A percentile compares a stretch with the other conserved stretches of the same genome.
phyloP scores from a whole-genome alignment of 2,888 invertebrate species.

The Oscheius sp. region DNA sequence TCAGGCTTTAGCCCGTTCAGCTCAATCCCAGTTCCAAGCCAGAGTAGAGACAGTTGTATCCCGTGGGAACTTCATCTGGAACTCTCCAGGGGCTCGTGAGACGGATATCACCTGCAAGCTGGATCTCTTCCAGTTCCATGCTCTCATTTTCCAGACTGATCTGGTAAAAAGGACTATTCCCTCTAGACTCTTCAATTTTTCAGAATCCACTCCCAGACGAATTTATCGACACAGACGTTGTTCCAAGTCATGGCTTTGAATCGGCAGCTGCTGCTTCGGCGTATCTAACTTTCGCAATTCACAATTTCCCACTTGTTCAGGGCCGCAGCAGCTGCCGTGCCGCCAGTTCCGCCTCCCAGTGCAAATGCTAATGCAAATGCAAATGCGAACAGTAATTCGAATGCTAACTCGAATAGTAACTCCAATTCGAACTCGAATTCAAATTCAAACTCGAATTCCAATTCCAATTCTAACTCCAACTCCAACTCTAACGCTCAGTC shows the following conservation, averaged over 20 bases:
- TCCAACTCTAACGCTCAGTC: constrained; percentile 4
- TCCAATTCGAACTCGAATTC: too few relatives aligned
- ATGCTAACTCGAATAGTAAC: too few relatives aligned
- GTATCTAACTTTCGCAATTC: too few relatives aligned
- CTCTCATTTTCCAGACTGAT: constrained; percentile 25
- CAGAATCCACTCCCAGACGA: too few relatives aligned
- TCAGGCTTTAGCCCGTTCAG: constrained; percentile 21
- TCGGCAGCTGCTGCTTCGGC: too few relatives aligned
- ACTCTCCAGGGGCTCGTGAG: constrained; percentile 6
- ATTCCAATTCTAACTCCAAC: not conserved
- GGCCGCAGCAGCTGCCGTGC: not conserved
- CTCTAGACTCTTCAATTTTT: too few relatives aligned
- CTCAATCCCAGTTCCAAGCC: constrained; percentile 11
- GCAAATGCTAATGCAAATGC: not conserved
- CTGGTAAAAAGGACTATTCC: not conserved
- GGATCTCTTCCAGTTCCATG: constrained; percentile 23
- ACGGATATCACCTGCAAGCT: constrained; percentile 22
- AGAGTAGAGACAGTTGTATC: constrained; percentile 29
- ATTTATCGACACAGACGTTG: too few relatives aligned
- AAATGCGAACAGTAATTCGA: not conserved
- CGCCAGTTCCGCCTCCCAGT: not conserved
- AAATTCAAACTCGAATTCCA: too few relatives aligned
- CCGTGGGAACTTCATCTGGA: constrained; percentile 23
- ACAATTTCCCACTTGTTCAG: not conserved
- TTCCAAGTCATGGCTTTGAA: too few relatives aligned